These are phyloP conservation scores for Planococcus citri DNA, from an alignment of 1,140 invertebrate species.

Conservation along the genomic window DNA sequence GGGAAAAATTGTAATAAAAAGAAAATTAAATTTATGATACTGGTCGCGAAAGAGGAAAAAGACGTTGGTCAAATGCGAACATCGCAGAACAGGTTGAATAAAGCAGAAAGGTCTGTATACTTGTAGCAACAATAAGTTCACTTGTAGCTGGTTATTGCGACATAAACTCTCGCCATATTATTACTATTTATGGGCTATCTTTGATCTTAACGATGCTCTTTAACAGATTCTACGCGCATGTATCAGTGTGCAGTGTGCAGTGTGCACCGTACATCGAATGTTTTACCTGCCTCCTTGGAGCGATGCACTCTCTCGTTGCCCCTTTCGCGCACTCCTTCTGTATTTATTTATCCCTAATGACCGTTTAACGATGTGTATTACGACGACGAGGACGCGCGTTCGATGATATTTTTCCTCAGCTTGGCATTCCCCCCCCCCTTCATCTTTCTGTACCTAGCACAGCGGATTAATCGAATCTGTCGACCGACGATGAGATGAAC, in stretches of 20 bases:
- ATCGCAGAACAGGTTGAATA: background rate
- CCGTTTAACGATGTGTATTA: background rate
- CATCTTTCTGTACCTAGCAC: no score
- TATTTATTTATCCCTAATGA: constrained; percentile 8
- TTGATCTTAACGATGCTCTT: background rate
- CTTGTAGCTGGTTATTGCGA: constrained; percentile 14
- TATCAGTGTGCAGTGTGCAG: background rate
- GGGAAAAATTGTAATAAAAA: constrained; percentile 13
- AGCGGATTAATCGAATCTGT: no score
- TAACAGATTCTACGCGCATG: background rate
- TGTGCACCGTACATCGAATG: no score
- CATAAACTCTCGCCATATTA: constrained; percentile 5
- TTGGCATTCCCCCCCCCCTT: no score
- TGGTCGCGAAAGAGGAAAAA: no score
- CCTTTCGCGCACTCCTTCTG: background rate
- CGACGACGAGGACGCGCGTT: no score
- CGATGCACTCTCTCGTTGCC: background rate
- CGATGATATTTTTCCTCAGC: no score
- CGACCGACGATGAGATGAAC: no score
- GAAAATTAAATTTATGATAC: constrained; percentile 14
- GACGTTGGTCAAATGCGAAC: no score
- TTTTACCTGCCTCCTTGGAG: no score
- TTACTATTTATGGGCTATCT: constrained; percentile 11
- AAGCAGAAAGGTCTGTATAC: background rate
- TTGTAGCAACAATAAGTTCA: constrained; percentile 5